Base-by-base conservation (phyloP, 1,140 invertebrate species). In the Drosophila miranda region DNA sequence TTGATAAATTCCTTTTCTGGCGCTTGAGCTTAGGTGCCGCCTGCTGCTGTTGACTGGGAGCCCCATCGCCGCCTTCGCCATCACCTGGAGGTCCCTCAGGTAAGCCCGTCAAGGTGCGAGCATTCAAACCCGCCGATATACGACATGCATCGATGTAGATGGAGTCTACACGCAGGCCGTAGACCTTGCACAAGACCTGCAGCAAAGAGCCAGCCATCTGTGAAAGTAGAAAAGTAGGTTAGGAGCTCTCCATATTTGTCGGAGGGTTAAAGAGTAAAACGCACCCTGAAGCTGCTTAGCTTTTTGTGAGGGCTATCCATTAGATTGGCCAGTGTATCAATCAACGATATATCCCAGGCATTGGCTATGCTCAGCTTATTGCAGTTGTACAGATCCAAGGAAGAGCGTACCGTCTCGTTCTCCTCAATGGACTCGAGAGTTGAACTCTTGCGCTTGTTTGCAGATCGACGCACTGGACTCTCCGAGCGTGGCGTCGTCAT, bases 141-240 rank as follows among this genome's bases (percentile, higher is more conserved):
- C 95, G 95, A 46, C 95, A 91, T 6, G 95, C 93, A 54, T 95
- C 94, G 19, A 92, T 91, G 78, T 96, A 93, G 8, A 96, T 93
- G 53, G 93, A 93, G 89, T 96, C 95, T 1, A 96, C 95, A 19
- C 95, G 91, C 66, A 93, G 92, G 9, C 94, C 93, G 89, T 96
- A 96, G 43, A 96, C 95, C 87, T 95, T 96, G 11, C 94, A 93
- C 64, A 95, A 95, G 2, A 95, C 95, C 90, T 96, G 95, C 21
- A 96, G 75, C 5, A 95, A 94, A 28, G 93, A 94, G 57, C 94
- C 94, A 21, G 94, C 95, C 44, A 90, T 88, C 89, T 89, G n/a
- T 1, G 28, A 55, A 43, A 14, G 44, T 21, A 14, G n/a, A 8
- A 14, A n/a, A 26, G 30, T 50, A 19, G 13, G 44, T 45, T 14